A percentile compares a stretch with the other conserved stretches of the same genome.
These are phyloP conservation scores for Cherax quadricarinatus DNA, from an alignment of 1,140 invertebrate species.

Conservation along the genomic window DNA sequence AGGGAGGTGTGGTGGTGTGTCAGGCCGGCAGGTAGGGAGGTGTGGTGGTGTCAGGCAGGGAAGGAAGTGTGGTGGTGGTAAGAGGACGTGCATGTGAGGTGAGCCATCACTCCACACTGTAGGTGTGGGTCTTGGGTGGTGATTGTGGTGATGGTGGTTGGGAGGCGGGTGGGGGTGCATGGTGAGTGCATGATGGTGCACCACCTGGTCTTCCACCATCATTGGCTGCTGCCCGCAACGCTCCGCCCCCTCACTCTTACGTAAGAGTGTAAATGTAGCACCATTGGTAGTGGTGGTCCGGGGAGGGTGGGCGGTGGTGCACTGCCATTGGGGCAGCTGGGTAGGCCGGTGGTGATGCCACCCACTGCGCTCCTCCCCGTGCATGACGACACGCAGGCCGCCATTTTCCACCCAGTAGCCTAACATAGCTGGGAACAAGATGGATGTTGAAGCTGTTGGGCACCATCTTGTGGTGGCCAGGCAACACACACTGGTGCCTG, in stretches of 20 bases:
- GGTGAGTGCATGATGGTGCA: slow-evolving; percentile 55
- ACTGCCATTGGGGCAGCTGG: slow-evolving; percentile 41
- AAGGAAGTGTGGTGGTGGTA: not conserved
- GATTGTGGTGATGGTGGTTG: not conserved
- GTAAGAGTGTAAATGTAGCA: slow-evolving; percentile 27
- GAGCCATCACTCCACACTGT: slow-evolving; percentile 1
- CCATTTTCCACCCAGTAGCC: slow-evolving; percentile 51
- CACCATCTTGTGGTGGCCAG: slow-evolving; percentile 45
- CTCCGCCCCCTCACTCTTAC: slow-evolving; percentile 49
- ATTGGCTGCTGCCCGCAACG: slow-evolving; percentile 18
- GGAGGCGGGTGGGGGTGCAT: slow-evolving; percentile 38
- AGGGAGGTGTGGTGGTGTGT: no score
- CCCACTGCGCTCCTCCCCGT: slow-evolving; percentile 41
- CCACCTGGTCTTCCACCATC: slow-evolving; percentile 9
- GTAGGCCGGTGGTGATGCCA: slow-evolving; percentile 48
- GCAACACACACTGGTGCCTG: no score
- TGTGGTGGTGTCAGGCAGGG: not conserved
- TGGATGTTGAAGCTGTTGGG: slow-evolving; percentile 45
- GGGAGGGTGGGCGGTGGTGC: not conserved
- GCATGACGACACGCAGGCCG: slow-evolving; percentile 52
- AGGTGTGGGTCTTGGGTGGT: no score
- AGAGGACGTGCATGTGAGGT: not conserved
- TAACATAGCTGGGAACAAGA: slow-evolving; percentile 46
- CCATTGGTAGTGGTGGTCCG: slow-evolving; percentile 30
- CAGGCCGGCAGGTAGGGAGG: no score